Evolutionary conservation across 2,113 vertebrate species (phyloP).

Genomic region (Rattus norvegicus): DNA sequence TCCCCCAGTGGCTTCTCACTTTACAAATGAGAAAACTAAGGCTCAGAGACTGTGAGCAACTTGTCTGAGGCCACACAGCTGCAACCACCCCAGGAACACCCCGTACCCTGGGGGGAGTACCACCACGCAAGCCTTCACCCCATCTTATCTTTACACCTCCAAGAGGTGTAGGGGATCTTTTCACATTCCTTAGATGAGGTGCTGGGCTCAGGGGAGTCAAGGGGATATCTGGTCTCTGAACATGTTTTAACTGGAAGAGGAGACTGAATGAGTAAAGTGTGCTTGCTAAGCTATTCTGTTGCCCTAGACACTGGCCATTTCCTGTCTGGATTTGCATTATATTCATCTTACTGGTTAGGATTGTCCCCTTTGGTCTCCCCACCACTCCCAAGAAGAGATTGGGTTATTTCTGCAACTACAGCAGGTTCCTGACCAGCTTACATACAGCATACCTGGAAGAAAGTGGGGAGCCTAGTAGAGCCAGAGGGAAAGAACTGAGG

Average conservation of each 20-base stretch:
- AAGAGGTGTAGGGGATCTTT: background rate
- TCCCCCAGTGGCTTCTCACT: background rate
- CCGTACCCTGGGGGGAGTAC: too few species aligned
- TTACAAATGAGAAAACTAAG: background rate
- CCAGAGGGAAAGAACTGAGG: background rate
- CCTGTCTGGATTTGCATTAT: background rate
- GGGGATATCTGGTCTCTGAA: background rate
- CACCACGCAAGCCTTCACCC: too few species aligned
- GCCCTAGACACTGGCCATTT: background rate
- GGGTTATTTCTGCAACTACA: background rate
- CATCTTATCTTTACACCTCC: background rate
- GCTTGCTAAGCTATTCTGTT: too few species aligned
- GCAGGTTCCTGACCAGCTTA: background rate
- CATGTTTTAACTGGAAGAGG: background rate
- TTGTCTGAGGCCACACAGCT: background rate
- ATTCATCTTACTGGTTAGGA: background rate
- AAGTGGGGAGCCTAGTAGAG: background rate
- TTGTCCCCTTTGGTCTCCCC: background rate
- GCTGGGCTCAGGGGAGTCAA: background rate
- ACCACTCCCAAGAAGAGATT: background rate
- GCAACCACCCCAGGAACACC: background rate
- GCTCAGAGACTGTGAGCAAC: constrained; percentile 5
- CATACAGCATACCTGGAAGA: background rate
- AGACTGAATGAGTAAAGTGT: background rate
- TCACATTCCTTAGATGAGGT: background rate